Percentiles rank a stretch among this genome's conserved stretches.
Conservation (phyloP, 2,797 vertebrate species). For the Phyllotis vaccarum region DNA sequence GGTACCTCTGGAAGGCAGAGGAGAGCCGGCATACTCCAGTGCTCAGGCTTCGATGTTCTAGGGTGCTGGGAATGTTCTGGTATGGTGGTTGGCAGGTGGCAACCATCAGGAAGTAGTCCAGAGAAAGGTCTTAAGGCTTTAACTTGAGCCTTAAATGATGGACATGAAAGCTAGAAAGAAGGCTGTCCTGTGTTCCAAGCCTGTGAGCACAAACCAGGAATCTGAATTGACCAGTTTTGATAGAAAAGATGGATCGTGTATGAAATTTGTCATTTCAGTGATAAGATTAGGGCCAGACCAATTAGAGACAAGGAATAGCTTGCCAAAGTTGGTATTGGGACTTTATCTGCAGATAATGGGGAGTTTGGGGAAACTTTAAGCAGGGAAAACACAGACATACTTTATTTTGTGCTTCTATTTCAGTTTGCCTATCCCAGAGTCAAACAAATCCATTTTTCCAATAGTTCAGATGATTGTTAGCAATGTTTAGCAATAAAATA, state of each 20-base stretch:
- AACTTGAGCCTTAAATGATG: slow-evolving; percentile 53
- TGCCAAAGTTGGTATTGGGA: not conserved
- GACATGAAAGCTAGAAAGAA: not conserved
- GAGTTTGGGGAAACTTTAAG: not conserved
- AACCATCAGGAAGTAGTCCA: slow-evolving; percentile 52
- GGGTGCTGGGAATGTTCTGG: not conserved
- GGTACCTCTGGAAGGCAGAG: not conserved
- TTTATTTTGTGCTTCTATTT: not conserved
- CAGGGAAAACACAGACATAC: not conserved
- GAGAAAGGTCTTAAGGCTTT: slow-evolving; percentile 31
- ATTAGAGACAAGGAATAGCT: not conserved
- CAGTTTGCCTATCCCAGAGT: not conserved
- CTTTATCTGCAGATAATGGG: not conserved
- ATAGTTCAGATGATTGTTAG: not conserved
- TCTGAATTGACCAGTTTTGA: not conserved
- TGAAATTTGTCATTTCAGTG: not conserved
- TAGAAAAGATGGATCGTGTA: not conserved
- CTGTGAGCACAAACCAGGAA: not conserved
- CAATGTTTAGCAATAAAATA: not conserved
- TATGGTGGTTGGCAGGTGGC: not conserved
- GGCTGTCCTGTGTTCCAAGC: not conserved
- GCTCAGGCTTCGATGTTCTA: not conserved
- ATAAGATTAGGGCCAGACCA: not conserved
- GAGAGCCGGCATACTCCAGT: not conserved
- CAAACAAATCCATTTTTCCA: not conserved